A percentile compares a stretch with the other conserved stretches of the same genome.
Conservation (phyloP, 2,113 vertebrate species). For the Poicephalus gulielmi region DNA sequence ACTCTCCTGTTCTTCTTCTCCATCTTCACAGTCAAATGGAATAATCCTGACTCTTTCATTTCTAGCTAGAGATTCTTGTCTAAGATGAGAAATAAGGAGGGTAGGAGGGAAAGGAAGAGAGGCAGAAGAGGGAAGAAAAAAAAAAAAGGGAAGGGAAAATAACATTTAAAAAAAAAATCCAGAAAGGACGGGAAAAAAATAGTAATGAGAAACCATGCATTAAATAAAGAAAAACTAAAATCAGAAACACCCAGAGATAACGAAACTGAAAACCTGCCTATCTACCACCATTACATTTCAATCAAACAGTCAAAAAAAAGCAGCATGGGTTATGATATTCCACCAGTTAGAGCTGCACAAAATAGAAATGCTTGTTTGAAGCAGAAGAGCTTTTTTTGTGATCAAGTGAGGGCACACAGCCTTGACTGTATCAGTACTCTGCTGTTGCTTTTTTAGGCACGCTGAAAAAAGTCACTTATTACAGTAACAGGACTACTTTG, state of each 20-base stretch:
- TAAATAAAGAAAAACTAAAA: slow-evolving; percentile 45
- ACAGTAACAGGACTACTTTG: slow-evolving; percentile 1
- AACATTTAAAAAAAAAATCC: slow-evolving; percentile 14
- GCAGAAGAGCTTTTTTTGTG: slow-evolving; percentile 15
- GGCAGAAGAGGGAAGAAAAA: slow-evolving; percentile 51
- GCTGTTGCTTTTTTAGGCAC: slow-evolving; percentile 24
- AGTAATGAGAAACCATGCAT: slow-evolving; percentile 17
- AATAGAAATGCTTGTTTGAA: slow-evolving; percentile 23
- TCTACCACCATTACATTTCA: background rate
- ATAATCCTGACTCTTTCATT: slow-evolving; percentile 87
- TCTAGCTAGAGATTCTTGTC: slow-evolving; percentile 79
- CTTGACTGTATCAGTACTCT: background rate
- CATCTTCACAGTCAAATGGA: slow-evolving; percentile 83
- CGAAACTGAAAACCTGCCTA: slow-evolving; percentile 4
- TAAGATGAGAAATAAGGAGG: slow-evolving; percentile 57
- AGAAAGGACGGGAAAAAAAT: slow-evolving; percentile 33
- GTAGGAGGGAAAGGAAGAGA: slow-evolving; percentile 41
- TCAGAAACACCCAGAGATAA: background rate
- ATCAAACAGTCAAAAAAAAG: slow-evolving; percentile 8
- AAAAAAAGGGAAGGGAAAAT: slow-evolving; percentile 43
- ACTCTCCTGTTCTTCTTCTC: slow-evolving; percentile 82
- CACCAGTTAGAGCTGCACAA: background rate
- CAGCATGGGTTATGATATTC: background rate
- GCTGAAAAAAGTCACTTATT: slow-evolving; percentile 18
- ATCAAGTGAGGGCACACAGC: slow-evolving; percentile 15